Evolutionary conservation across 2,797 vertebrate species (phyloP).

Genomic region (Bradypodion ventrale): DNA sequence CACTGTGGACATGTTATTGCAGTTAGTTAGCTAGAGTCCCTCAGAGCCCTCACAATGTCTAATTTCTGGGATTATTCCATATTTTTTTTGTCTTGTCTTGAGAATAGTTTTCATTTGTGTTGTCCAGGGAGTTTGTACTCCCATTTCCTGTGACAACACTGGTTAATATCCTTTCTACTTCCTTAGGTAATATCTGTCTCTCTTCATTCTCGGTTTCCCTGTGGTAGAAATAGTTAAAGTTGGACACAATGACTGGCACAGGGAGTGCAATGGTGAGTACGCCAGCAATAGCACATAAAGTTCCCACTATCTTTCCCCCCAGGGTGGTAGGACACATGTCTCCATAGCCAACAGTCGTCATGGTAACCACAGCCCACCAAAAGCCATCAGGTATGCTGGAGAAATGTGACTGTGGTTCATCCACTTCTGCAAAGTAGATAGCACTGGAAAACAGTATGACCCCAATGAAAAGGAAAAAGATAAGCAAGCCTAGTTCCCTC

Average conservation of each 20-base stretch:
- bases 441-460: slow-evolving; percentile 98
- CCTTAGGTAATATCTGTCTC: slow-evolving; percentile 84
- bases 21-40: slow-evolving; percentile 39
- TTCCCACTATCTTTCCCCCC: slow-evolving; percentile 96
- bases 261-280: slow-evolving; percentile 96
- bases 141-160: slow-evolving; percentile 77
- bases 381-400: slow-evolving; percentile 97
- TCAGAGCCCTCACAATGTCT: background rate
- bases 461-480: slow-evolving; percentile 98
- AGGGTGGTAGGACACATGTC: slow-evolving; percentile 97
- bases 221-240: slow-evolving; percentile 99
- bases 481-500: slow-evolving; percentile 90
- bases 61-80: slow-evolving; percentile 68
- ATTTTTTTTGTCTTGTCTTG: slow-evolving; percentile 82
- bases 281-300: slow-evolving; percentile 94
- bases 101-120: slow-evolving; percentile 85
- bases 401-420: slow-evolving; percentile 95
- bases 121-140: slow-evolving; percentile 88
- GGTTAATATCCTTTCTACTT: slow-evolving; percentile 81
- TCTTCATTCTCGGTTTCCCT: slow-evolving; percentile 93
- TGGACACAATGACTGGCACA: slow-evolving; percentile 97
- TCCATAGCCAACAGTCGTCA: slow-evolving; percentile 98
- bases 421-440: slow-evolving; percentile 97
- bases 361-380: slow-evolving; percentile 99
- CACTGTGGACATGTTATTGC: slow-evolving; percentile 27